phyloP scores from a whole-genome alignment of 2,797 vertebrate species.

The Emys orbicularis region DNA sequence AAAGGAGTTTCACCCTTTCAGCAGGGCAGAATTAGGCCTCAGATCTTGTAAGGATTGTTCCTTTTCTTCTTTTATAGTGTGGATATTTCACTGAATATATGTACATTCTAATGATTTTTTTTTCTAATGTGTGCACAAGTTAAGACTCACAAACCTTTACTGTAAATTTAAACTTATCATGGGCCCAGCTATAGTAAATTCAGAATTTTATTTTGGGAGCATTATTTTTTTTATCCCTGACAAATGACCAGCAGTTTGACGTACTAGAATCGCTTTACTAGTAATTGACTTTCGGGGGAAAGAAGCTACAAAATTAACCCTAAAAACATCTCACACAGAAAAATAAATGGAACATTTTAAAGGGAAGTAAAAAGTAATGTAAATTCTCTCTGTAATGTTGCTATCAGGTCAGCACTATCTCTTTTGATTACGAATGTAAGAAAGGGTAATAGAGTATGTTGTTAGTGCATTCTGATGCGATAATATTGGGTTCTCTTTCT shows the following conservation, averaged over 20 bases:
- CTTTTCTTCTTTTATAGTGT: conserved; percentile 23
- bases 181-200: neutral
- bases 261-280: neutral
- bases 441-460: neutral
- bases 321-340: neutral
- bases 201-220: neutral
- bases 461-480: rapidly evolving
- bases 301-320: neutral
- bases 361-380: neutral
- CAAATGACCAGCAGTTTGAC: neutral
- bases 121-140: neutral
- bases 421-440: neutral
- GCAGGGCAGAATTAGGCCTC: conserved; percentile 78
- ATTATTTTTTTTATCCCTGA: neutral
- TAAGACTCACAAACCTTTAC: neutral
- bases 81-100: conserved; percentile 13
- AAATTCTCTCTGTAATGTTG: neutral
- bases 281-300: neutral
- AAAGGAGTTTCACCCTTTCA: conserved; percentile 62
- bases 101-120: conserved; percentile 15
- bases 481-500: neutral
- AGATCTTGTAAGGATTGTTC: neutral
- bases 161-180: neutral
- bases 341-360: neutral
- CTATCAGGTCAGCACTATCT: neutral